Conservation (phyloP, 2,113 vertebrate species). For the Caloenas nicobarica region DNA sequence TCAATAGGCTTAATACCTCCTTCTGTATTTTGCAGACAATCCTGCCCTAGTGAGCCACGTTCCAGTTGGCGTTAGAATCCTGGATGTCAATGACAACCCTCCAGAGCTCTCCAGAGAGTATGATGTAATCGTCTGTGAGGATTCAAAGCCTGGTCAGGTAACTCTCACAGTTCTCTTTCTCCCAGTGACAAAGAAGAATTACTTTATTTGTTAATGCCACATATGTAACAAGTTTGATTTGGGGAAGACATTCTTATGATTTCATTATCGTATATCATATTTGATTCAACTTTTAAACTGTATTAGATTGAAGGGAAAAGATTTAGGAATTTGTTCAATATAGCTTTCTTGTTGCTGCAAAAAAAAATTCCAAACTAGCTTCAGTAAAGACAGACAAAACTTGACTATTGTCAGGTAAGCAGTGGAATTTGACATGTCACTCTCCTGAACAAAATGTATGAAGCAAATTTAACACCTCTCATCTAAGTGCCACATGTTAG, state of each 20-base stretch:
- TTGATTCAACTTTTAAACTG: neutral
- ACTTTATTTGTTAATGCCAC: neutral
- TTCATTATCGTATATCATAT: neutral
- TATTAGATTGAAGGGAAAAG: neutral
- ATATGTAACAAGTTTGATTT: neutral
- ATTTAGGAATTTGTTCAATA: neutral
- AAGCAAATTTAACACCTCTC: neutral
- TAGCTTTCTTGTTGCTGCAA: neutral
- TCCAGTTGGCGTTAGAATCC: slow-evolving; percentile 87
- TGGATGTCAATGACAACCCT: slow-evolving; percentile 95
- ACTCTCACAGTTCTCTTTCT: slow-evolving; percentile 32
- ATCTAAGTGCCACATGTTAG: neutral
- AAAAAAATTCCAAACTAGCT: neutral
- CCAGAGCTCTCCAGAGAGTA: slow-evolving; percentile 86
- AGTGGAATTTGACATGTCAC: neutral
- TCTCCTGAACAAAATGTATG: neutral
- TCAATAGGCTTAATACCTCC: slow-evolving; percentile 10
- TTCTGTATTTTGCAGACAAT: slow-evolving; percentile 83
- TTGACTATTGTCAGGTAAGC: neutral
- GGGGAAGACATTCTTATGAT: neutral
- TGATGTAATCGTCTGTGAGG: slow-evolving; percentile 93
- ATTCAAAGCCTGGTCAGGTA: slow-evolving; percentile 91
- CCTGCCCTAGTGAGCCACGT: slow-evolving; percentile 85
- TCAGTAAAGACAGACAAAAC: neutral
- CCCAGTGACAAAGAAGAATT: neutral